Evolutionary conservation across 2,797 vertebrate species (phyloP), one percentile per base, ranked within the genome.

Genomic region (Galago senegalensis): DNA sequence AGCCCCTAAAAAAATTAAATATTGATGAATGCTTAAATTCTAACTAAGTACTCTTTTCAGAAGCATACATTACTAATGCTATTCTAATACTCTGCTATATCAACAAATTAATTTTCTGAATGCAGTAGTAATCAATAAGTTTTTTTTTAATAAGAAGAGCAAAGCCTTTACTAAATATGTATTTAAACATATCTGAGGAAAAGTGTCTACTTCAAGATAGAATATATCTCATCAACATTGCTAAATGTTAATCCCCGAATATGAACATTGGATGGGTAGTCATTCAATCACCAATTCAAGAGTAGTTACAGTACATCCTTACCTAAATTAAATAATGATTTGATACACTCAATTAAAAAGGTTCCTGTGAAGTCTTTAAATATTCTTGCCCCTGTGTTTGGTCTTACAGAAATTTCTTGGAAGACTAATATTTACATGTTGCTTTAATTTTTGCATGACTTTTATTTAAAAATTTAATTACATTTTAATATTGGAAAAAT

Each of bases 251-350:
- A 60, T 88, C 58, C 75, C 81, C 23, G 93, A 83, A 79, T 53
- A 63, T 25, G 61, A 92, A 93, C 76, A 87, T 95, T 5, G 1
- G 97, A 93, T 77, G 65, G 43, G 61, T 77, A 60, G 2, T 91
- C 53, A 76, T 20, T 76, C 93, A 94, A 49, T 4, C 89, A 13
- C 13, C 72, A 94, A 25, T 73, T 85, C 25, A 95, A 82, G 31
- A 5, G 2, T n/a, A 90, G 76, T 87, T 43, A 23, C 89, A 14
- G 76, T 81, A 87, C 94, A 82, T 75, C 20, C 16, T 75, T 34
- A 93, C 61, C 46, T 87, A 73, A 96, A 95, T 89, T 92, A 96
- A 95, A 95, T 80, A 11, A 91, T 21, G 84, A 46, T 77, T 94
- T 89, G 61, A 97, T 58, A 77, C 11, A 70, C 20, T 97, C 9